Conservation (phyloP, 1,140 invertebrate species). For the Neodiprion fabricii region DNA sequence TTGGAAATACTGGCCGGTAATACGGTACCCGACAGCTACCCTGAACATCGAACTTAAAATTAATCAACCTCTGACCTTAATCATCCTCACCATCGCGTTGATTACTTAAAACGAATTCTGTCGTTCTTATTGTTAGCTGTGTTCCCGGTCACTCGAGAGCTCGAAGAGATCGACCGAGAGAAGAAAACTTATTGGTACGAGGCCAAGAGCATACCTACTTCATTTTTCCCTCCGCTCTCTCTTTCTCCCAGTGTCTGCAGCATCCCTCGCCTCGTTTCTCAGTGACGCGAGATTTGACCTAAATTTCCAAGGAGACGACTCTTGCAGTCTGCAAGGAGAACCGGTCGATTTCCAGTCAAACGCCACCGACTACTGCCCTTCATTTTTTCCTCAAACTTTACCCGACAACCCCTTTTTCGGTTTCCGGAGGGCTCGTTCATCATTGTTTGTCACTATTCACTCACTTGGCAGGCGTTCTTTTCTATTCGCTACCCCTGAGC, state of each 20-base stretch:
- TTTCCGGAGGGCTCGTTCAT: neutral
- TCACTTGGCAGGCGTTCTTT: neutral
- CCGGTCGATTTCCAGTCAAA: neutral
- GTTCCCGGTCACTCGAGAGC: too few relatives aligned
- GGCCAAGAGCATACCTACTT: neutral
- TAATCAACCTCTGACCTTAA: neutral
- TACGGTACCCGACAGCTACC: neutral
- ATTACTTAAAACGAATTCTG: too few relatives aligned
- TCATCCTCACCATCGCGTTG: neutral
- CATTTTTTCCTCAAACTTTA: neutral
- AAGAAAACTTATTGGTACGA: neutral
- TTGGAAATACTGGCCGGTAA: neutral
- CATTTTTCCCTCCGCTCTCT: neutral
- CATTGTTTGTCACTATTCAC: conserved; percentile 7
- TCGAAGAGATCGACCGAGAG: too few relatives aligned
- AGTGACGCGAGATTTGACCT: neutral
- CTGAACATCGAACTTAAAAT: neutral
- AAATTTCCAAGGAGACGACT: neutral
- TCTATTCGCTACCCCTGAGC: neutral
- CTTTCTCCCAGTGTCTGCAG: neutral
- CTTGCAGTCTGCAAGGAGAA: neutral
- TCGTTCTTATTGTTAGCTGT: too few relatives aligned
- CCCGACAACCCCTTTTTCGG: neutral
- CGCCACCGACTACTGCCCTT: neutral
- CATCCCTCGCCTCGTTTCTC: neutral